phyloP scores from a whole-genome alignment of 1,140 invertebrate genomes.

The Drosophila funebris region DNA sequence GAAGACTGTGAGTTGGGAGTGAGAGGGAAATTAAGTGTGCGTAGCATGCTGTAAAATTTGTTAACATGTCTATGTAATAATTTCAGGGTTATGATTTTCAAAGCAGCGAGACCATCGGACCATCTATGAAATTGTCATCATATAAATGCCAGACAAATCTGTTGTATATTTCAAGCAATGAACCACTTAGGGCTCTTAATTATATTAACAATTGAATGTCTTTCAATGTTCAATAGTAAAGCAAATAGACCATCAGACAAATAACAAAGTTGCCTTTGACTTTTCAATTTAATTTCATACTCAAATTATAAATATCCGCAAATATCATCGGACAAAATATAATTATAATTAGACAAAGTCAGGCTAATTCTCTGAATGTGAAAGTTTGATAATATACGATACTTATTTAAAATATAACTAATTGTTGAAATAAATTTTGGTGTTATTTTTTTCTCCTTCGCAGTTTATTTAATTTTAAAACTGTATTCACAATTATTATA shows the following conservation, averaged over 20 bases:
- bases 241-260: neutral
- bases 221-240: conserved; percentile 2
- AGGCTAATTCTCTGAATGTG: too few relatives aligned
- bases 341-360: too few relatives aligned
- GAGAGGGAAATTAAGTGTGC: conserved; percentile 25
- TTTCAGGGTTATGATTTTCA: conserved; percentile 58
- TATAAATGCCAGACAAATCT: conserved; percentile 22
- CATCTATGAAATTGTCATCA: conserved; percentile 3
- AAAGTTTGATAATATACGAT: too few relatives aligned
- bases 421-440: too few relatives aligned
- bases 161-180: neutral
- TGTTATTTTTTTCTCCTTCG: too few relatives aligned
- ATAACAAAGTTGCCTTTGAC: neutral
- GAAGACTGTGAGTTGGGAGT: neutral
- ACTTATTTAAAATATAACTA: too few relatives aligned
- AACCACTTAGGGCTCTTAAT: neutral
- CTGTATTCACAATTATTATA: too few relatives aligned
- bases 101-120: neutral
- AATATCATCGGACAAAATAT: too few relatives aligned
- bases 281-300: neutral
- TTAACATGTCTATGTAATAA: conserved; percentile 67
- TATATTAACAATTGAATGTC: conserved; percentile 4
- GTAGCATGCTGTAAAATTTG: conserved; percentile 59
- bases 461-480: too few relatives aligned
- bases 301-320: neutral